phyloP scores from a whole-genome alignment of 2,113 vertebrate species.

The Copsychus sechellarum region DNA sequence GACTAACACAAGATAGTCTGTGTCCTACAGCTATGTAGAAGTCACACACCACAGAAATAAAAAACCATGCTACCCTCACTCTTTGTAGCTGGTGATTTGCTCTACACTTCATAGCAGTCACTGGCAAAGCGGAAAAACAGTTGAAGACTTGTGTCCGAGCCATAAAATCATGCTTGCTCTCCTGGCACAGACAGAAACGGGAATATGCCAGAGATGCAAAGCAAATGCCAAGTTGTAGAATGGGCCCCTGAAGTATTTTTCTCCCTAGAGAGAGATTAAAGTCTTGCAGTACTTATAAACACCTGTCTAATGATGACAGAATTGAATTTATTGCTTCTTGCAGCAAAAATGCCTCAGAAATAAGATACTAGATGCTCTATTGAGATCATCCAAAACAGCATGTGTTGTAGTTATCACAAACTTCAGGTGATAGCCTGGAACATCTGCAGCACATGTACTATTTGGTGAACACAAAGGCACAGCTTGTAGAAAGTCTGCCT shows the following conservation, averaged over 20 bases:
- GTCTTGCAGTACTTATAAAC: conserved; percentile 61
- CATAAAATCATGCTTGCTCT: conserved; percentile 3
- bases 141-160: background rate
- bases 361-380: conserved; percentile 15
- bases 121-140: background rate
- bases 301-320: conserved; percentile 59
- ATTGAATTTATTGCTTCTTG: conserved; percentile 54
- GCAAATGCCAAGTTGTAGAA: conserved; percentile 1
- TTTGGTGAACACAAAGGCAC: conserved; percentile 31
- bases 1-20: fast-evolving
- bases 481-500: conserved; percentile 15
- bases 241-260: background rate
- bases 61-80: background rate
- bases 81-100: background rate
- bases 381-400: conserved; percentile 41
- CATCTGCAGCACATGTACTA: conserved; percentile 47
- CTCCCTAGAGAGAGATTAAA: conserved; percentile 54
- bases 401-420: conserved; percentile 27
- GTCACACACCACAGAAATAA: background rate
- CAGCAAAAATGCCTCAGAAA: conserved; percentile 60
- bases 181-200: background rate
- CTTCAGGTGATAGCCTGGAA: conserved; percentile 33
- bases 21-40: background rate
- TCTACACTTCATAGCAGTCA: background rate
- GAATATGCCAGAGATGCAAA: conserved; percentile 27